Conservation (phyloP, 64 coral and sea anemone species). For the Anthopleura sola region DNA sequence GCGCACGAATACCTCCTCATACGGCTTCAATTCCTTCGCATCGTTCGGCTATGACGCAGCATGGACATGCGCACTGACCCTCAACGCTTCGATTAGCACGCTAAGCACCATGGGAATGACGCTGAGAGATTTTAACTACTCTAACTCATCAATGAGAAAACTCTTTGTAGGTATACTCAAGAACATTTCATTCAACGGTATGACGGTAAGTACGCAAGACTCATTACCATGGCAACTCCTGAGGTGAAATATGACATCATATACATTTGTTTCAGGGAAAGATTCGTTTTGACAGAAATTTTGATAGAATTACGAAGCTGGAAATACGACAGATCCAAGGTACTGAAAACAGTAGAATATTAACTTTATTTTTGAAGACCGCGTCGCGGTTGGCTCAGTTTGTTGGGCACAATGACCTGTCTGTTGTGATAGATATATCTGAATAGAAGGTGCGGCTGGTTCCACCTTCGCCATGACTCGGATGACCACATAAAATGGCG, state of each 20-base stretch:
- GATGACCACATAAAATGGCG: no score
- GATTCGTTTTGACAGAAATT: constrained; percentile 45
- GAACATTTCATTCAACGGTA: constrained; percentile 53
- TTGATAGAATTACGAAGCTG: constrained; percentile 58
- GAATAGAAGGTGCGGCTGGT: no score
- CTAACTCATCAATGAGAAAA: constrained; percentile 19
- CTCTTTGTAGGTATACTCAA: constrained; percentile 49
- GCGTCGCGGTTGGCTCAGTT: no score
- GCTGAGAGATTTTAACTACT: constrained; percentile 55
- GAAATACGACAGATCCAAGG: constrained; percentile 64
- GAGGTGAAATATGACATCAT: not conserved
- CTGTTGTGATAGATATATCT: no score
- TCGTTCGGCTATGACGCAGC: constrained; percentile 67
- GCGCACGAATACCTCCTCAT: constrained; percentile 28
- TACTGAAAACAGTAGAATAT: not conserved
- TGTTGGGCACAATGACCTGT: no score
- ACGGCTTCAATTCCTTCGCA: constrained; percentile 46
- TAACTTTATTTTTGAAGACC: not conserved
- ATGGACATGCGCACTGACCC: constrained; percentile 58
- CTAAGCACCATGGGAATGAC: constrained; percentile 9
- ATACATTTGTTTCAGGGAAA: constrained; percentile 32
- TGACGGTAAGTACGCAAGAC: constrained; percentile 36
- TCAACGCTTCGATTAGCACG: constrained; percentile 39
- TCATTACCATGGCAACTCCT: not conserved
- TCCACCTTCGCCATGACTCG: no score